phyloP scores from a whole-genome alignment of 2,888 invertebrate species.

The Apantesis nais region DNA sequence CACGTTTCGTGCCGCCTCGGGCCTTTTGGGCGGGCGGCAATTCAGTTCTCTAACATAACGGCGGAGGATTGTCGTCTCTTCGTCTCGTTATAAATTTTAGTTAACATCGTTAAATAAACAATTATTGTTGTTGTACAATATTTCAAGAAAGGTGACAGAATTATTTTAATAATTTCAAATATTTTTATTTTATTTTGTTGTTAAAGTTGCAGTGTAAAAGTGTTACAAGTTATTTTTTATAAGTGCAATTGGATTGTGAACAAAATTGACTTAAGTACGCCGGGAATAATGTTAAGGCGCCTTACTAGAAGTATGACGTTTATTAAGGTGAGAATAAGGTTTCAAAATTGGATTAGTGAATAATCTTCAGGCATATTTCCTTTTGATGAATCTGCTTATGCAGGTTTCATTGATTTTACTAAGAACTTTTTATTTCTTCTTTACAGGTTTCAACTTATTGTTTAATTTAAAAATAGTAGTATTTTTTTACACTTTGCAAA shows the following conservation, averaged over 20 bases:
- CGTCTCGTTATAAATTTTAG: constrained; percentile 45
- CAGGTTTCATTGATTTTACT: neutral
- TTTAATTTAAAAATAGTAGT: neutral
- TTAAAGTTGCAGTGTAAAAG: constrained; percentile 47
- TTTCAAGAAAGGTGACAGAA: constrained; percentile 35
- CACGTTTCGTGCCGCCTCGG: constrained; percentile 59
- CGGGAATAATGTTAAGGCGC: constrained; percentile 69
- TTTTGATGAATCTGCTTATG: neutral
- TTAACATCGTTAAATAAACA: constrained; percentile 70
- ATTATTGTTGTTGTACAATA: constrained; percentile 53
- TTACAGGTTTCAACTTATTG: neutral
- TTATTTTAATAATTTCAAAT: constrained; percentile 28
- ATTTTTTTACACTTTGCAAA: neutral
- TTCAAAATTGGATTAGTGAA: constrained; percentile 36
- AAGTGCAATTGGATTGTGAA: constrained; percentile 73
- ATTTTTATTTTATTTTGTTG: constrained; percentile 33
- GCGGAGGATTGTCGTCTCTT: constrained; percentile 57
- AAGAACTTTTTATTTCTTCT: neutral
- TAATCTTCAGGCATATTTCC: constrained; percentile 6
- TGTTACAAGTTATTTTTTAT: constrained; percentile 57
- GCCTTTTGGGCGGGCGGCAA: constrained; percentile 71
- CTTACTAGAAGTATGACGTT: constrained; percentile 66
- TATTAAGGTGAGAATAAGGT: constrained; percentile 64
- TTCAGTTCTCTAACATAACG: constrained; percentile 67
- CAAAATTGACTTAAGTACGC: constrained; percentile 67